A percentile compares a stretch with the other conserved stretches of the same genome.
Evolutionary conservation across 2,888 invertebrate species (phyloP).

Genomic region (Eumerus sabulonum): DNA sequence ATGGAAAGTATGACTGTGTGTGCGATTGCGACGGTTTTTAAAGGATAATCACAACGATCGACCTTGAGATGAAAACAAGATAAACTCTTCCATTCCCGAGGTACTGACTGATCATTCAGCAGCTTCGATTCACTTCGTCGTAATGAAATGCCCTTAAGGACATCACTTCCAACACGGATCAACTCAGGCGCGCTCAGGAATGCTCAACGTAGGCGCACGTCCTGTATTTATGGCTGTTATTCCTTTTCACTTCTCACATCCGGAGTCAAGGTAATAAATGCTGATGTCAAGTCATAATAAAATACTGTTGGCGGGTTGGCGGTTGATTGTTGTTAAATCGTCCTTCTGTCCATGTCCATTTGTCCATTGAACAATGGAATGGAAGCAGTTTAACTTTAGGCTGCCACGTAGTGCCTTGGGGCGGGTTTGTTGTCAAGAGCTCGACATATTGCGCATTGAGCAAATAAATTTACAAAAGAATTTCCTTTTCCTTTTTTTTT

Average conservation of each 20-base stretch:
- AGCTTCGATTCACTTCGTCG: slow-evolving; percentile 27
- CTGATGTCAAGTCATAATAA: slow-evolving; percentile 44
- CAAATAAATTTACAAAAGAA: too few species aligned
- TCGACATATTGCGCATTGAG: too few species aligned
- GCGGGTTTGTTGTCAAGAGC: too few species aligned
- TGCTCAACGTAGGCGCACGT: slow-evolving; percentile 32
- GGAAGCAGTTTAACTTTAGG: slow-evolving; percentile 41
- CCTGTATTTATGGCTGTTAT: slow-evolving; percentile 28
- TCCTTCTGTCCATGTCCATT: too few species aligned
- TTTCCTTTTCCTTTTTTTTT: too few species aligned
- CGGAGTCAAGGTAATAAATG: slow-evolving; percentile 48
- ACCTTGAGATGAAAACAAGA: slow-evolving; percentile 45
- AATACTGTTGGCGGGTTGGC: slow-evolving; percentile 32
- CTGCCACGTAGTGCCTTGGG: not conserved
- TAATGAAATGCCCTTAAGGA: slow-evolving; percentile 13
- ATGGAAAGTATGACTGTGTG: too few species aligned
- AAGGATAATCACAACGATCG: slow-evolving; percentile 60
- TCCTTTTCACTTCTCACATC: not conserved
- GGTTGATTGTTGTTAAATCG: slow-evolving; percentile 39
- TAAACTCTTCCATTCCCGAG: slow-evolving; percentile 29
- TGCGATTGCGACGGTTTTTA: slow-evolving; percentile 44
- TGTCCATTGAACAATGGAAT: slow-evolving; percentile 37
- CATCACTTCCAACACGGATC: slow-evolving; percentile 60
- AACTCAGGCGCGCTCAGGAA: too few species aligned
- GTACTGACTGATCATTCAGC: slow-evolving; percentile 49